phyloP scores from a whole-genome alignment of 2,888 invertebrate species.

The Linnaemya tessellans region DNA sequence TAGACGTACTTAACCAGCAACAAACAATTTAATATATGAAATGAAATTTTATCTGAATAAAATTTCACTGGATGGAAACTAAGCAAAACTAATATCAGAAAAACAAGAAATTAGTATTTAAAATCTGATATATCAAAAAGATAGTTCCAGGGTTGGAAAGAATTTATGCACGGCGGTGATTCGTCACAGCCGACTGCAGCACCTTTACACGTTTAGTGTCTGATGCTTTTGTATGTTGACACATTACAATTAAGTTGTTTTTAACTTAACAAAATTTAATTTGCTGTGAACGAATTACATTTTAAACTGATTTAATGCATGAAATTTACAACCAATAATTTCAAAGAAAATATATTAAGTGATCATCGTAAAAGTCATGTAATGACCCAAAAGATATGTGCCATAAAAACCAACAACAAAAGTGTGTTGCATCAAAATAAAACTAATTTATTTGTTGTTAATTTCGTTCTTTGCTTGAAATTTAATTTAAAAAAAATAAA shows the following conservation, averaged over 20 bases:
- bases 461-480: neutral
- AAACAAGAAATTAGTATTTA: too few species aligned
- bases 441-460: neutral
- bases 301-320: too few species aligned
- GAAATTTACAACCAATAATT: neutral
- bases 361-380: constrained; percentile 25
- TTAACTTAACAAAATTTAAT: neutral
- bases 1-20: too few species aligned
- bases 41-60: too few species aligned
- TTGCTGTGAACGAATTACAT: too few species aligned
- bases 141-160: too few species aligned
- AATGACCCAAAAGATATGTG: constrained; percentile 4
- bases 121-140: too few species aligned
- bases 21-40: too few species aligned
- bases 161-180: too few species aligned
- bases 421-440: neutral
- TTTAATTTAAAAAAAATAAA: neutral
- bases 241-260: neutral
- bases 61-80: too few species aligned
- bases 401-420: constrained; percentile 29
- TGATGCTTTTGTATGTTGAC: neutral
- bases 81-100: too few species aligned
- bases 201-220: neutral
- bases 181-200: too few species aligned
- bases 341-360: neutral